Evolutionary conservation across 2,888 invertebrate species (phyloP), one percentile per base, ranked within the genome.

Genomic region (Neelides folsomi): DNA sequence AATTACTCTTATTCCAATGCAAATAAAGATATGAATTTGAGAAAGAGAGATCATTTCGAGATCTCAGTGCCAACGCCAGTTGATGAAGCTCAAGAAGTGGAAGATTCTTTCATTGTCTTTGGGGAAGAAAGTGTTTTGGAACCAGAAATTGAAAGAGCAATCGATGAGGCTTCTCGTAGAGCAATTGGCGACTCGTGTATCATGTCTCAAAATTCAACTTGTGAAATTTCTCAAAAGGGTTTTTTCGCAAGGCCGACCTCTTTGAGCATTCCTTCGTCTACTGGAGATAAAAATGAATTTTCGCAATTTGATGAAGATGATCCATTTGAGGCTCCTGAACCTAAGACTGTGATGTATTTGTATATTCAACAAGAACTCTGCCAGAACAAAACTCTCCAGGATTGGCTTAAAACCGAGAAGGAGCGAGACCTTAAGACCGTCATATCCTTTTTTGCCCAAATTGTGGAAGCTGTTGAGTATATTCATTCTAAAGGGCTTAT

Each of bases 321-420:
- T 35, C 56, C 56, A 18, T 34, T 39, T 44, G 55, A 53, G 35
- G 41, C 42, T 36, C 47, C 47, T 18, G 42, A 12, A 13, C 40
- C 52, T 5, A 40, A 49, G 7, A 51, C 52, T 38, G 39, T 62
- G 8, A 79, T 83, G 68, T 89, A 83, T 70, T 76, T 97, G 13
- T 64, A 64, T 41, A 97, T 97, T 69, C 95, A 97, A 74, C 97
- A 97, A 95, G 93, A 97, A 71, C 73, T 97, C 56, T 97, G 95
- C 67, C 79, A 80, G 49, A 80, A 82, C 66, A 83, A 88, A 66
- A 93, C 88, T 59, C 74, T 98, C 38, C 83, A 86, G 66, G 90
- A 94, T 66, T 97, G 95, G 97, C 74, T 97, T 37, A 50, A 59
- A 42, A 50, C 55, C 35, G 57, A 59, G 27, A 72, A 76, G 48